These are phyloP conservation scores for Apaloderma vittatum DNA, from an alignment of 2,113 vertebrate species.

Conservation along the genomic window DNA sequence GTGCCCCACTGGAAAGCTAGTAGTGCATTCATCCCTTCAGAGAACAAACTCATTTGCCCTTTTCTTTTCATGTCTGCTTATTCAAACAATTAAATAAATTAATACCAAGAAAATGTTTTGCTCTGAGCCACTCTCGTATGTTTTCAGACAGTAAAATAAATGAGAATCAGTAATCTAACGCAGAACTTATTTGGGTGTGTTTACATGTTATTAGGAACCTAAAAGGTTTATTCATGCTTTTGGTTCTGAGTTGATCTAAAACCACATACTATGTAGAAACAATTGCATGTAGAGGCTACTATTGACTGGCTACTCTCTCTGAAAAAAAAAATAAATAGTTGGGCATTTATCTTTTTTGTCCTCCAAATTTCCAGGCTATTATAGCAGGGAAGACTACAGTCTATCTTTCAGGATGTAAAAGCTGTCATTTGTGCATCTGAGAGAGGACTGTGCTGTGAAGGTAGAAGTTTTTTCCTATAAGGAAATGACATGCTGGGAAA, in stretches of 20 bases:
- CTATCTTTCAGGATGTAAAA: neutral
- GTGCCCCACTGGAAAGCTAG: neutral
- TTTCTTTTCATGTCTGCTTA: neutral
- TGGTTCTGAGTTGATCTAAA: neutral
- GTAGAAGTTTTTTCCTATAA: neutral
- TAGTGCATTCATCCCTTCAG: neutral
- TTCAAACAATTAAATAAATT: slow-evolving; percentile 36
- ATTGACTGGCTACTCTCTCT: neutral
- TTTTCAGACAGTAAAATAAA: slow-evolving; percentile 26
- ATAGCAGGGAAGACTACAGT: neutral
- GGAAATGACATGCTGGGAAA: neutral
- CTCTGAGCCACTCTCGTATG: neutral
- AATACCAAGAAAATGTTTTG: neutral
- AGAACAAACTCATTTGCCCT: neutral
- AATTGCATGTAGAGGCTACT: neutral
- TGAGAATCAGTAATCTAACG: neutral
- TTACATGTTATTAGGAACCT: slow-evolving; percentile 18
- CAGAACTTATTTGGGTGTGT: neutral
- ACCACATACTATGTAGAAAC: neutral
- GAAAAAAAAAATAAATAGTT: neutral
- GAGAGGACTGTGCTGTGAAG: neutral
- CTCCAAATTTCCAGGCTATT: neutral
- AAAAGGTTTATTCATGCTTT: slow-evolving; percentile 23
- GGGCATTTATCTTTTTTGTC: neutral
- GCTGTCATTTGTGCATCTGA: neutral